Base-by-base conservation (phyloP, 2,888 invertebrate genomes). In the Metacarcinus magister region DNA sequence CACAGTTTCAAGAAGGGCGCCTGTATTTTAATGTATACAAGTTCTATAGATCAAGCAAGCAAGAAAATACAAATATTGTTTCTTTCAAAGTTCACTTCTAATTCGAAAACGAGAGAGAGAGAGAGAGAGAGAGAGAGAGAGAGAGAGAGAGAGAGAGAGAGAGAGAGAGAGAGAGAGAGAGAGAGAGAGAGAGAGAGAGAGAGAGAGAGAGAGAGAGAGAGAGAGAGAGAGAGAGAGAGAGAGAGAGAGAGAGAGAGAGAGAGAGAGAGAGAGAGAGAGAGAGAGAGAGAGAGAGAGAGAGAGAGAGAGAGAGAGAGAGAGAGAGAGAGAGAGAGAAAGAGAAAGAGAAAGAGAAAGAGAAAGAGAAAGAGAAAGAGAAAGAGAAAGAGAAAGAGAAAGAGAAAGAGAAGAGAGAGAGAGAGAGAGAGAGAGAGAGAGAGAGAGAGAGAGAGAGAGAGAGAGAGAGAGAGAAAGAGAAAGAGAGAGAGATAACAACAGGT, bases 121-220 rank as follows among this genome's bases (percentile, higher is more conserved):
- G 48, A 44, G 92, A 92, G 48, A 48, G 48, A 44, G 32, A 92
- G 48, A 48, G 32, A 92, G 46, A 32, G 48, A 92, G 92, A 92
- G 48, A 48, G 92, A 48, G 92, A 92, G 92, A 92, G 92, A 48
- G 48, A 92, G 92, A 92, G 92, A 48, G 92, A 92, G 92, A 92
- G 92, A 92, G 92, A 92, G 92, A 92, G 48, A 48, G 92, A 91
- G 91, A 91, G 91, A 91, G 91, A 91, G 91, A 44, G 91, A 44
- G 44, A 44, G 91, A 91, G 91, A 67, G n/a, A n/a, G 67, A 67
- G n/a, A 67, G 60, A 60, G 60, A 60, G 60, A 91, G 91, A 91
- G 91, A 91, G 46, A 92, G n/a, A 46, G 23, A 91, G 13, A 91
- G 0, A 46, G 13, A 48, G 23, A 92, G 19, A 48, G 23, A 44